A percentile compares a stretch with the other conserved stretches of the same genome.
These are phyloP conservation scores for Zapornia atra DNA, from an alignment of 2,113 vertebrate species.

Conservation along the genomic window DNA sequence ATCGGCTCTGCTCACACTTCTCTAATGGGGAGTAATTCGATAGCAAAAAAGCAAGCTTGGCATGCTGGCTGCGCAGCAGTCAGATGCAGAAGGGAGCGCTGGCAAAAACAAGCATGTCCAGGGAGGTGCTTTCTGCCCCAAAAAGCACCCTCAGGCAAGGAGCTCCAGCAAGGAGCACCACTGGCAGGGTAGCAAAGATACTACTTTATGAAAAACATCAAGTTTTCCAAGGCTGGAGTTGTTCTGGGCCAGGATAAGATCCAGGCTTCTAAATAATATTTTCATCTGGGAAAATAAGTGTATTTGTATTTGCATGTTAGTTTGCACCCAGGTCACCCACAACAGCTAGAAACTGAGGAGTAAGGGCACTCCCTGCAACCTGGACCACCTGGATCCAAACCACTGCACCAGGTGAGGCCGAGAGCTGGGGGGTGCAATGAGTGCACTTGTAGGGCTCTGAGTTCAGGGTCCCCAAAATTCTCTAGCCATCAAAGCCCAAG, in stretches of 20 bases:
- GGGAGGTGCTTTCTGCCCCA: not conserved
- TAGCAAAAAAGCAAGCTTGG: not conserved
- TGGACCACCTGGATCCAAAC: not conserved
- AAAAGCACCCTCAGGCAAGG: not conserved
- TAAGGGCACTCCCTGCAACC: accelerated
- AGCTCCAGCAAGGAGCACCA: not conserved
- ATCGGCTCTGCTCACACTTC: not conserved
- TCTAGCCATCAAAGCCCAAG: not conserved
- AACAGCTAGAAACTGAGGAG: not conserved
- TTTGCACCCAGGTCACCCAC: not conserved
- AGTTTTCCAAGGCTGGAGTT: not conserved
- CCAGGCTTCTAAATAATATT: not conserved
- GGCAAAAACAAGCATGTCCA: not conserved
- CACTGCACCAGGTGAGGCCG: accelerated
- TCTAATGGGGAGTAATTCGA: slow-evolving; percentile 34
- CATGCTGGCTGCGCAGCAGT: not conserved
- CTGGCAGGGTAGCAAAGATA: not conserved
- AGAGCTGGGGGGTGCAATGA: not conserved
- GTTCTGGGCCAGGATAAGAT: not conserved
- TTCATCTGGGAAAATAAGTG: not conserved
- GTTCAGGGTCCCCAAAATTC: not conserved
- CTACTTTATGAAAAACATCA: not conserved
- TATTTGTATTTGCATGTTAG: not conserved
- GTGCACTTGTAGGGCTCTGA: not conserved
- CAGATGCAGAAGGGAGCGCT: not conserved